Conservation (phyloP, 2,797 vertebrate genomes). For the Smutsia gigantea region DNA sequence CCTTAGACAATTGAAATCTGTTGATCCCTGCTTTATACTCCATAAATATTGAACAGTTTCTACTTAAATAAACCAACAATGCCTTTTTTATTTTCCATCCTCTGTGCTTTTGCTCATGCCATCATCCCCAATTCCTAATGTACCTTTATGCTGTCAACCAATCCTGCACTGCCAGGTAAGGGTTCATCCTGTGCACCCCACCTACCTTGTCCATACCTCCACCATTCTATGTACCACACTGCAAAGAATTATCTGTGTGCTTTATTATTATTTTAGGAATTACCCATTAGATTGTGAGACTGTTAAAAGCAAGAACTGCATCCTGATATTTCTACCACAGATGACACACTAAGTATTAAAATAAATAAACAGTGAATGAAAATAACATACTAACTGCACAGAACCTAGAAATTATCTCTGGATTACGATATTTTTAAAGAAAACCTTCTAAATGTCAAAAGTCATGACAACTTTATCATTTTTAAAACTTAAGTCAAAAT, state of each 20-base stretch:
- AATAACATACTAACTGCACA: constrained; percentile 38
- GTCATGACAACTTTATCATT: background rate
- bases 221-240: background rate
- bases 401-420: constrained; percentile 2
- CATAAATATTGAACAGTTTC: background rate
- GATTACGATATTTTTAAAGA: background rate
- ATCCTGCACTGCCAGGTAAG: background rate
- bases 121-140: background rate
- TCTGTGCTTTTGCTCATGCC: background rate
- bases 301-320: background rate
- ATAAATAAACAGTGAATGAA: background rate
- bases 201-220: background rate
- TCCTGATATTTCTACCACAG: background rate
- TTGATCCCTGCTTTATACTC: background rate
- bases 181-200: background rate
- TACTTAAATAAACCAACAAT: background rate
- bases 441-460: constrained; percentile 34
- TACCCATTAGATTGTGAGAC: background rate
- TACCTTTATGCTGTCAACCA: background rate
- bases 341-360: background rate
- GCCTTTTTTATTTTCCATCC: background rate
- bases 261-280: constrained; percentile 24
- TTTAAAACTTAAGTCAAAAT: constrained; percentile 19
- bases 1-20: constrained; percentile 17
- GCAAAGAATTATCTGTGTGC: background rate